Conservation (phyloP, 2,113 vertebrate genomes). For the Erythrolamprus reginae region DNA sequence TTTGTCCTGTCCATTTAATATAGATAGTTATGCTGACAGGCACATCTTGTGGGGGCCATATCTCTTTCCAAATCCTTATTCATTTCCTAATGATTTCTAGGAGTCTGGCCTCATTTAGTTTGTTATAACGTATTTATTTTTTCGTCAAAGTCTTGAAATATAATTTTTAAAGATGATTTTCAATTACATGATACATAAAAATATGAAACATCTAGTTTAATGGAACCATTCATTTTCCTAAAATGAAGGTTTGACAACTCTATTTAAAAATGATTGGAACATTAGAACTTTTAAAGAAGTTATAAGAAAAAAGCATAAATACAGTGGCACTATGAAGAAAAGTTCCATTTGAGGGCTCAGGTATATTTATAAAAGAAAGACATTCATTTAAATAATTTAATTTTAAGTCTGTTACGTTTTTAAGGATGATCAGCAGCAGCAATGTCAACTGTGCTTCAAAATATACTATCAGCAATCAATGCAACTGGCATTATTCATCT, state of each 20-base stretch:
- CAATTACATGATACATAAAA: neutral
- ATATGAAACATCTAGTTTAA: neutral
- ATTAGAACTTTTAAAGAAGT: neutral
- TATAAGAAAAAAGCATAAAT: neutral
- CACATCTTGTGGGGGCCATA: neutral
- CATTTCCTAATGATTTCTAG: neutral
- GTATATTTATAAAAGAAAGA: neutral
- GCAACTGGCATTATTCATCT: neutral
- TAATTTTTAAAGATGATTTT: neutral
- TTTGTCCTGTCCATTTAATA: neutral
- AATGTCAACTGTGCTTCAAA: neutral
- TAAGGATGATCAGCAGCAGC: neutral
- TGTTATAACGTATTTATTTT: neutral
- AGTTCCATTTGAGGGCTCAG: neutral
- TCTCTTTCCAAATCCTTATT: neutral
- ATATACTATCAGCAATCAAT: neutral
- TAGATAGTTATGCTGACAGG: neutral
- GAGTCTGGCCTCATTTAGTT: neutral
- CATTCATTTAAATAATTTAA: neutral
- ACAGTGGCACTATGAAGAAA: neutral
- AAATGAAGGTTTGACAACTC: neutral
- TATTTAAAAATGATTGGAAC: neutral
- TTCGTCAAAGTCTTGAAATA: neutral
- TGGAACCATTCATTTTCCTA: neutral
- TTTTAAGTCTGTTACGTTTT: neutral